A percentile compares a stretch with the other conserved stretches of the same genome.
These are phyloP conservation scores for Rhincodon typus DNA, from an alignment of 2,797 vertebrate species.

Conservation along the genomic window DNA sequence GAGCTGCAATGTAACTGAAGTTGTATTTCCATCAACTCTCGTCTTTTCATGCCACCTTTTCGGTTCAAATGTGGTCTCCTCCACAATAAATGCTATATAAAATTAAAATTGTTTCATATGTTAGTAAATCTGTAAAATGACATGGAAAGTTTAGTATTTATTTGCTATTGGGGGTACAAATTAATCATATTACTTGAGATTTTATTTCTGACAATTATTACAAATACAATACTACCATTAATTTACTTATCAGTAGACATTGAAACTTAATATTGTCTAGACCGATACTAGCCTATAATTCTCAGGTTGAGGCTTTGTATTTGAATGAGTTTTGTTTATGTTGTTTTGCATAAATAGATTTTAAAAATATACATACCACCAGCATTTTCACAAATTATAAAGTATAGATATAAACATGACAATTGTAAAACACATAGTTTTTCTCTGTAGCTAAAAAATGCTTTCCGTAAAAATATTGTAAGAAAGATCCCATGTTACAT, in stretches of 20 bases:
- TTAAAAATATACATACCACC: neutral
- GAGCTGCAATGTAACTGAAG: conserved; percentile 59
- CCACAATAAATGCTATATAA: conserved; percentile 74
- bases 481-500: neutral
- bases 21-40: conserved; percentile 61
- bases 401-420: neutral
- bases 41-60: conserved; percentile 76
- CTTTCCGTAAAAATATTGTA: neutral
- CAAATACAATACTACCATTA: neutral
- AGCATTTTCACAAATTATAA: neutral
- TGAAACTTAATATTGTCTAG: neutral
- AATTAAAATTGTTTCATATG: neutral
- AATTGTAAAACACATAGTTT: neutral
- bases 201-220: neutral
- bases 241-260: neutral
- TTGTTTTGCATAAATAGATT: neutral
- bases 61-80: conserved; percentile 73
- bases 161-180: neutral
- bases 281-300: neutral
- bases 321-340: neutral
- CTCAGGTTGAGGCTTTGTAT: no score
- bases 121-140: neutral
- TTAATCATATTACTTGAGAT: neutral
- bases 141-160: neutral
- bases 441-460: no score